Percentiles rank a stretch among this genome's conserved stretches.
phyloP scores from a whole-genome alignment of 2,113 vertebrate species.

The Platichthys flesus region DNA sequence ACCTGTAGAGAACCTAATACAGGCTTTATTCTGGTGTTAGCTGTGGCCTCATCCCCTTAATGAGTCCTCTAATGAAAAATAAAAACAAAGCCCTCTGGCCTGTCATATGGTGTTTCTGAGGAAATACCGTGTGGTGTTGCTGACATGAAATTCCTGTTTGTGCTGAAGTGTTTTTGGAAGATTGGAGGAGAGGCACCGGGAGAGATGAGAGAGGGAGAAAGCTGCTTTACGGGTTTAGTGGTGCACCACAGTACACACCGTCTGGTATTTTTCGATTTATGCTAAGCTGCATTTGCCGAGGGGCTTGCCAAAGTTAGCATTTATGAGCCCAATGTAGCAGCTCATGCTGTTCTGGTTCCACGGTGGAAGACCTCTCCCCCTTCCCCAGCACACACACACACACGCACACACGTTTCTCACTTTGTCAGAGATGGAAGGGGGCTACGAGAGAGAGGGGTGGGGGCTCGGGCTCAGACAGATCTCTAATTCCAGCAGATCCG shows the following conservation, averaged over 20 bases:
- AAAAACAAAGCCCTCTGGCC: slow-evolving; percentile 28
- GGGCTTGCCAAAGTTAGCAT: slow-evolving; percentile 63
- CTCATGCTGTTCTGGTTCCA: slow-evolving; percentile 39
- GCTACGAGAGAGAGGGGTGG: neutral
- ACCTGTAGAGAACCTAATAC: neutral
- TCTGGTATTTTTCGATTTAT: slow-evolving; percentile 78
- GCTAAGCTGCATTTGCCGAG: slow-evolving; percentile 71
- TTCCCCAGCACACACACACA: neutral
- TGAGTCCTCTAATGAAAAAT: slow-evolving; percentile 40
- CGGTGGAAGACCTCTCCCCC: slow-evolving; percentile 14
- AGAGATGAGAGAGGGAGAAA: slow-evolving; percentile 70
- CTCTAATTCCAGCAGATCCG: slow-evolving; percentile 66
- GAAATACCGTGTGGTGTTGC: slow-evolving; percentile 17
- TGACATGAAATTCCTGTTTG: slow-evolving; percentile 56
- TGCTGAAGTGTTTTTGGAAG: slow-evolving; percentile 59
- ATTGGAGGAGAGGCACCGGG: slow-evolving; percentile 45
- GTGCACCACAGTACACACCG: slow-evolving; percentile 58
- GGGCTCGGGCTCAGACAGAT: slow-evolving; percentile 58
- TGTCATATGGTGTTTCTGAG: slow-evolving; percentile 43
- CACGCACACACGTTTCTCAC: slow-evolving; percentile 44
- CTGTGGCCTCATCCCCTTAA: slow-evolving; percentile 21
- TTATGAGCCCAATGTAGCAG: slow-evolving; percentile 64
- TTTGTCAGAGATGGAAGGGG: slow-evolving; percentile 34
- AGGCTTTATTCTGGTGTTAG: neutral
- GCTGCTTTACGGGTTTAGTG: slow-evolving; percentile 73